Base-by-base conservation (phyloP, 2,888 invertebrate species). In the Phaedon cochleariae region DNA sequence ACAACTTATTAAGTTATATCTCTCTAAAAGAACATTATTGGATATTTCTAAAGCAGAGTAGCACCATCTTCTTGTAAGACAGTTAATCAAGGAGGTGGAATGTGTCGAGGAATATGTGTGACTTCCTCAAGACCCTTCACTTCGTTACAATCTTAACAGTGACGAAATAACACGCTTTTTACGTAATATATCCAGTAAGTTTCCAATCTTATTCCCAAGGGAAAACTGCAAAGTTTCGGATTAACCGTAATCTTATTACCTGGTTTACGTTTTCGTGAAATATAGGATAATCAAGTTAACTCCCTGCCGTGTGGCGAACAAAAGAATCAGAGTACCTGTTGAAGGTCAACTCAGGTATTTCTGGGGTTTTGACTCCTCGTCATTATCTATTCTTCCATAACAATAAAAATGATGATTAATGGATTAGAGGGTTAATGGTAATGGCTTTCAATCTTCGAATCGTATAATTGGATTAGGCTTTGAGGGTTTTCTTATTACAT, bases 321-420 rank as follows among this genome's bases (percentile, higher is more conserved):
- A 73, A 70, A 65, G 67, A 68, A 71, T 67, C 60, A 62, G 66
- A 68, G 68, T 71, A 70, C 69, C 71, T 64, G 68, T 66, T 69
- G 70, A 70, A 67, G 68, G 65, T 62, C 59, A 22, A 48, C 26
- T 15, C 54, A 53, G 58, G 48, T 62, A 62, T 62, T 45, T 53
- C n/a, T 17, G 29, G 54, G 26, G 26, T 57, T 63, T 63, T 51
- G 51, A 57, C 51, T 58, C 54, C 10, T 63, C 52, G 31, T 57
- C 48, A 41, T 41, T 52, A 59, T 18, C 51, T 17, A 34, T 20
- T 37, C 41, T 60, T 51, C 34, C 34, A 49, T 46, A 62, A 57
- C 46, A 17, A 53, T 53, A 55, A 49, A 51, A 54, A 51, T 55
- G 34, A 51, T 62, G 62, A 62, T 62, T 62, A 55, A 62, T 55